Base-by-base conservation (phyloP, 2,888 invertebrate species). In the Megalurothrips usitatus region DNA sequence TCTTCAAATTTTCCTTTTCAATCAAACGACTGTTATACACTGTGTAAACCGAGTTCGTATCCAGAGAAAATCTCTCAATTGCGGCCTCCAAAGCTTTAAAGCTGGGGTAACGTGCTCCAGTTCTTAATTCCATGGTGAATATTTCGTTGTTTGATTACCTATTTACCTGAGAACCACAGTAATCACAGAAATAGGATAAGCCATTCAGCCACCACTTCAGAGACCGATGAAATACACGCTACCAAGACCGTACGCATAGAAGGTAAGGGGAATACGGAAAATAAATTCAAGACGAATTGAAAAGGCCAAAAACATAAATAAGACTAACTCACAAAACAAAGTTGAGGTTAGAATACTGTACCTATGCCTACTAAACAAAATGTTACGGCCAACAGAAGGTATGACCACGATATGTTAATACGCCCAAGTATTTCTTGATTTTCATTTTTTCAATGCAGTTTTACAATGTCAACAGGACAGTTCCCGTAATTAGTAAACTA, bases 281-380 rank as follows among this genome's bases (percentile, higher is more conserved):
- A 19, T 58, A 19, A 19, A 58, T 6, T 58, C 2, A 43, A 43
- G 34, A 43, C 34, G 6, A 43, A 43, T 43, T 43, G 34, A 43
- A 43, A 43, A 4, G 6, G 58, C 0, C 1, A 19, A 19, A 58
- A 58, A 6, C 58, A 58, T 14, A 58, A 58, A 19, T 58, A 58
- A 58, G 6, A 17, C 17, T 58, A 4, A 19, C 34, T 52, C 12
- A 17, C 52, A 52, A 23, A 4, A 68, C 23, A 23, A 68, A 68
- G 6, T 68, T 68, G 68, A 68, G 68, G 68, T 68, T 68, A 68
- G 68, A 23, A 68, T 23, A 68, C 68, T 8, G 23, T 68, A 68
- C 68, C 68, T 68, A 11, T 19, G 19, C 4, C n/a, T 68, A 68
- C 68, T 23, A 68, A 19, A 14, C 4, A 58, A 17, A 19, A 19